Conservation (phyloP, 2,888 invertebrate genomes). For the Cosmia pyralina region DNA sequence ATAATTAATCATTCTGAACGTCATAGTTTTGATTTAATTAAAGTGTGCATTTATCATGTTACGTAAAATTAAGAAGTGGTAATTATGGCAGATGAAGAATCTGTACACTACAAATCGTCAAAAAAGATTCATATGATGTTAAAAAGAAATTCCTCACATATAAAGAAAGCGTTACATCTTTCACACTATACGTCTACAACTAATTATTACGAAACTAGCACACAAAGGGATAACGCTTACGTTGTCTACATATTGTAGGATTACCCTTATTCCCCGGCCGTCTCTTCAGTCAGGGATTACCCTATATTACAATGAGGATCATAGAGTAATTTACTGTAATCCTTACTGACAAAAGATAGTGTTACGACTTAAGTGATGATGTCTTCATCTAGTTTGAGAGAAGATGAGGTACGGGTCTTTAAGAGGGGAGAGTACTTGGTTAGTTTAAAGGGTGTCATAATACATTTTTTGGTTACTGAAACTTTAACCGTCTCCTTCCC, state of each 20-base stretch:
- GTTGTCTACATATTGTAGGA: constrained; percentile 50
- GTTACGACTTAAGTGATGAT: constrained; percentile 20
- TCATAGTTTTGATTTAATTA: constrained; percentile 2
- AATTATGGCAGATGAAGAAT: background rate
- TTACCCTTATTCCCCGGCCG: constrained; percentile 59
- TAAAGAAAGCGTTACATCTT: constrained; percentile 21
- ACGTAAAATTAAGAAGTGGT: background rate
- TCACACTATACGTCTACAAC: constrained; percentile 4
- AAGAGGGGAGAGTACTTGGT: background rate
- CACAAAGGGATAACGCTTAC: constrained; percentile 55
- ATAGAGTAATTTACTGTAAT: constrained; percentile 55
- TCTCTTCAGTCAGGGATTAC: constrained; percentile 57
- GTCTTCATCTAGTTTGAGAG: constrained; percentile 23
- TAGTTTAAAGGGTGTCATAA: background rate
- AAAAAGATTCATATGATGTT: background rate
- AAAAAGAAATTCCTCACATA: background rate
- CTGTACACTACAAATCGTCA: background rate
- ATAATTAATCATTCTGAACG: background rate
- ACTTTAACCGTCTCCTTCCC: background rate
- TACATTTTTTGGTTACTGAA: constrained; percentile 3
- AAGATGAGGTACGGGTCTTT: constrained; percentile 9
- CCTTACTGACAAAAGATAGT: constrained; percentile 48
- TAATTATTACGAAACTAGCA: constrained; percentile 49
- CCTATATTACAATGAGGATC: constrained; percentile 58
- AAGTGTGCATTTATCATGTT: background rate